Conservation (phyloP, 2,888 invertebrate genomes). For the Cheilosia vulpina region DNA sequence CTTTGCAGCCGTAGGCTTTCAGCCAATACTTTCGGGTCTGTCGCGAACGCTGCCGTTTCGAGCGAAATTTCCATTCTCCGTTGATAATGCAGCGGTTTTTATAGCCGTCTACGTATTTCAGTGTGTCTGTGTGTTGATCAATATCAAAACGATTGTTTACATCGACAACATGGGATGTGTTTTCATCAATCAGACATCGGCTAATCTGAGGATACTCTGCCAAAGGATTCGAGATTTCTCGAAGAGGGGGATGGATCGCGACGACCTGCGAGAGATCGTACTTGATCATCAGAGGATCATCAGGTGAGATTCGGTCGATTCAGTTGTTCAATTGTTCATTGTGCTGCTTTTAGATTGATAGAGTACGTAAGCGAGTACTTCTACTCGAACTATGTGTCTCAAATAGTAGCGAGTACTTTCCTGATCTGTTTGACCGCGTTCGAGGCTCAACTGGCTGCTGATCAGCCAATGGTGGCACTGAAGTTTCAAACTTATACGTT, state of each 20-base stretch:
- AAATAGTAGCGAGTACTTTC: conserved; percentile 79
- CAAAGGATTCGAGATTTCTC: conserved; percentile 77
- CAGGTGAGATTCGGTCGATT: conserved; percentile 53
- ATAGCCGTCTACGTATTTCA: conserved; percentile 76
- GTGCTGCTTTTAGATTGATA: conserved; percentile 67
- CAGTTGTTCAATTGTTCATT: not conserved
- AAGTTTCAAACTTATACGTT: conserved; percentile 79
- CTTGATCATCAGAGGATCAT: conserved; percentile 80
- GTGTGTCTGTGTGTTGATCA: conserved; percentile 72
- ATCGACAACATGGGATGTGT: conserved; percentile 78
- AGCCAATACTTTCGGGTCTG: conserved; percentile 76
- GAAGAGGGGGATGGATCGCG: conserved; percentile 34
- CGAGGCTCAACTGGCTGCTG: conserved; percentile 77
- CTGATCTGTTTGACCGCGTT: conserved; percentile 80
- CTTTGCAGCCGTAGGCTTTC: conserved; percentile 76
- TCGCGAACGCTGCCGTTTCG: conserved; percentile 77
- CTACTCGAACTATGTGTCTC: conserved; percentile 78
- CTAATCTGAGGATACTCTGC: conserved; percentile 79
- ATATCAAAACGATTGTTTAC: conserved; percentile 76
- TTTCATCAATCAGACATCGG: conserved; percentile 77
- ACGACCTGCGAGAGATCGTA: conserved; percentile 76
- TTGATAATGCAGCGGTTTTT: conserved; percentile 65
- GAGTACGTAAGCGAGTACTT: conserved; percentile 77
- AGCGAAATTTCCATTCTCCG: conserved; percentile 77
- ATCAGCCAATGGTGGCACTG: conserved; percentile 77